Evolutionary conservation across 1,140 invertebrate genomes (phyloP), one percentile per base, ranked within the genome.

Genomic region (Apocrypta bakeri): DNA sequence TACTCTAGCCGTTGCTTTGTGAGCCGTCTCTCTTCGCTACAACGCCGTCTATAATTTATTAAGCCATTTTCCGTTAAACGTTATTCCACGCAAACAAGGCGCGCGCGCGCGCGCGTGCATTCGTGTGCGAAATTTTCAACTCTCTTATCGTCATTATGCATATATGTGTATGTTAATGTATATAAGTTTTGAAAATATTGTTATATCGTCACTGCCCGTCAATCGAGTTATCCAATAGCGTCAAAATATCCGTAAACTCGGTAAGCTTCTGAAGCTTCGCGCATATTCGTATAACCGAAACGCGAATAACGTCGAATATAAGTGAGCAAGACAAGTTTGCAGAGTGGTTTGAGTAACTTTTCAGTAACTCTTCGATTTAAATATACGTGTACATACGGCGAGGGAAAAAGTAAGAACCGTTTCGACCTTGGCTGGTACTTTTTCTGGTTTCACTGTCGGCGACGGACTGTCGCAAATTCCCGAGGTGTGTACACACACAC

Each of bases 401-500:
- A 56, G 17, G 56, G n/a, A 14, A n/a, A 72, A 72, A 21, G 68
- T 72, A 79, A 72, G 42, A 24, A 37, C 21, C 42, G 66, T 12
- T 71, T 33, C 56, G 56, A 81, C 79, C 79, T 81, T 81, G 79
- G 29, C 56, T 74, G 40, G 71, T 33, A 64, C 71, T 29, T 81
- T 80, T 73, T 73, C 79, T 81, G 71, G 79, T 81, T 81, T 74
- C 69, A 74, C 56, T 27, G 42, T 40, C 31, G 37, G 24, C 63
- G 12, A 9, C 25, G 56, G 21, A 21, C 72, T 8, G n/a, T 56
- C 72, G 37, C 72, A 40, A 72, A 72, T 72, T 72, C 31, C n/a
- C 9, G 40, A 74, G 37, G 37, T 29, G n/a, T n/a, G n/a, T n/a
- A n/a, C n/a, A n/a, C n/a, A 17, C 24, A 56, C 12, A 29, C 71